These are phyloP conservation scores for Tympanoctomys barrerae DNA, from an alignment of 2,797 vertebrate genomes.

Conservation along the genomic window DNA sequence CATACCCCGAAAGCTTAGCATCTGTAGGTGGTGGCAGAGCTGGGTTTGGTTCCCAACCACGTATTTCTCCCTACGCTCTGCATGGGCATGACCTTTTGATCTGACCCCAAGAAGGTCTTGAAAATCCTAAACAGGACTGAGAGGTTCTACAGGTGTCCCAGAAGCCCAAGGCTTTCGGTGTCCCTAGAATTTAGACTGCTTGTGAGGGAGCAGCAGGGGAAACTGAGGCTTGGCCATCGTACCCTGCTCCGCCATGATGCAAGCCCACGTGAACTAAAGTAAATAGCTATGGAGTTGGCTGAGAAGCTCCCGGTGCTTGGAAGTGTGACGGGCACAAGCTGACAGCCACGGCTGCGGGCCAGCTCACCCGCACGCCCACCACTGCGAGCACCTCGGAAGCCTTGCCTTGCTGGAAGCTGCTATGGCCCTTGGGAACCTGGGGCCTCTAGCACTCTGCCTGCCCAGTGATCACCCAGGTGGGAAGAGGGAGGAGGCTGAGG, in stretches of 20 bases:
- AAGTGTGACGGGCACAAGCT: neutral
- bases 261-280: neutral
- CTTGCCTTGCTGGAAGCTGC: neutral
- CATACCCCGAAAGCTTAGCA: fast-evolving
- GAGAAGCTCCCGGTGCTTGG: neutral
- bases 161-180: neutral
- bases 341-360: neutral
- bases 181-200: neutral
- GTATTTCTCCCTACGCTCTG: neutral
- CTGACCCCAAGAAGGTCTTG: neutral
- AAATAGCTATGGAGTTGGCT: fast-evolving
- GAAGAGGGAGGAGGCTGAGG: neutral
- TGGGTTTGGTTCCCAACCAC: neutral
- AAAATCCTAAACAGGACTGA: neutral
- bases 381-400: neutral
- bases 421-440: neutral
- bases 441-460: neutral
- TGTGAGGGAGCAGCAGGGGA: neutral
- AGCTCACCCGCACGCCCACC: fast-evolving
- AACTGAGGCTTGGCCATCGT: fast-evolving
- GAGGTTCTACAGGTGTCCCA: neutral
- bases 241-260: neutral
- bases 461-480: fast-evolving
- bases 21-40: neutral
- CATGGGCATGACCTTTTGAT: neutral